Evolutionary conservation across 2,888 invertebrate species (phyloP).

Genomic region (Drosophila pullipes): DNA sequence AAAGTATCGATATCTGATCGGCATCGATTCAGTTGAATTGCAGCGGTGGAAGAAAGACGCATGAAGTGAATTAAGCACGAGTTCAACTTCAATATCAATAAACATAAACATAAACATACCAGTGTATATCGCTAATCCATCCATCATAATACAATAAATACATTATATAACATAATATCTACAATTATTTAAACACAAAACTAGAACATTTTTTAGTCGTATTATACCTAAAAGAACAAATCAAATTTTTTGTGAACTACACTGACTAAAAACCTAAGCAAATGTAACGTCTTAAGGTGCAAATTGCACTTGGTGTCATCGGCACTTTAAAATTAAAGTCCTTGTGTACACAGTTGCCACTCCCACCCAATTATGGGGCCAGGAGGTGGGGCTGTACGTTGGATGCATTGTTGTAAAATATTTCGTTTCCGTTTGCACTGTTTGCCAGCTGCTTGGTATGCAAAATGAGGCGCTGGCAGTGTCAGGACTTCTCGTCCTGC

Average conservation of each 20-base stretch:
- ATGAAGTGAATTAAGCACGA: background rate
- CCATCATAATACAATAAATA: background rate
- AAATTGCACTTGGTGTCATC: constrained; percentile 41
- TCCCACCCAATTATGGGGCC: constrained; percentile 69
- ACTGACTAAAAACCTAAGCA: background rate
- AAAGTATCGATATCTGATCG: too few species aligned
- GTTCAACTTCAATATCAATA: background rate
- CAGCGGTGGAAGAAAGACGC: too few species aligned
- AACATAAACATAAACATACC: background rate
- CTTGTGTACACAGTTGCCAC: constrained; percentile 44
- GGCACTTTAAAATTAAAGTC: constrained; percentile 19
- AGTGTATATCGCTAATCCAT: too few species aligned
- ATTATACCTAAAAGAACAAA: background rate
- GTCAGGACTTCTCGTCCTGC: constrained; percentile 69
- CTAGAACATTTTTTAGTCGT: too few species aligned
- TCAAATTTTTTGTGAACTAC: background rate
- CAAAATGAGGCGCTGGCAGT: constrained; percentile 77
- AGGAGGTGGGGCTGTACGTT: constrained; percentile 11
- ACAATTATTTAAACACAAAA: background rate
- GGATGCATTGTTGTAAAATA: constrained; percentile 77
- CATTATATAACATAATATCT: background rate
- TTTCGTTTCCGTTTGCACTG: constrained; percentile 78
- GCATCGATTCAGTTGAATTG: too few species aligned
- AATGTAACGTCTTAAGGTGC: too few species aligned
- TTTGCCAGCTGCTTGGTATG: constrained; percentile 78